Evolutionary conservation across 2,888 invertebrate species (phyloP).

Genomic region (Smittia aterrima): DNA sequence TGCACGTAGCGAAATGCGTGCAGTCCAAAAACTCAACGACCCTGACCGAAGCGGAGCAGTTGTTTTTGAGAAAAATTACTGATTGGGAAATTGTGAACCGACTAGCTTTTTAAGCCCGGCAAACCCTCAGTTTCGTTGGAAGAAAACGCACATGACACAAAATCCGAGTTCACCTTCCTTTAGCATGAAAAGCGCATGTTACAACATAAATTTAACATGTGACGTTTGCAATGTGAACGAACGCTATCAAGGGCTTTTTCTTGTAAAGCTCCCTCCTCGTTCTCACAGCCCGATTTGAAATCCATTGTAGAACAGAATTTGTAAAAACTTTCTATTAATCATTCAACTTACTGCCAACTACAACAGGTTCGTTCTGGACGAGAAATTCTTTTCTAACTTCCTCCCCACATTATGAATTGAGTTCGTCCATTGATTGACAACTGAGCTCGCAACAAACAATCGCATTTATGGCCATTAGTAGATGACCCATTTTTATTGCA

Average conservation of each 20-base stretch:
- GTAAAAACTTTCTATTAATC: conserved; percentile 17
- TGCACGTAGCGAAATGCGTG: not conserved
- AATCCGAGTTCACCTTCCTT: not conserved
- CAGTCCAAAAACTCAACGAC: conserved; percentile 1
- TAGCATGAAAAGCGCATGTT: not conserved
- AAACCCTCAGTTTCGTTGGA: not conserved
- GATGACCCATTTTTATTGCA: conserved; percentile 6
- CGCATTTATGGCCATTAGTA: conserved; percentile 10
- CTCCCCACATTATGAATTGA: not conserved
- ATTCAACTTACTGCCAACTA: not conserved
- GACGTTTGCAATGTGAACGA: conserved; percentile 25
- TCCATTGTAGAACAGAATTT: conserved; percentile 3
- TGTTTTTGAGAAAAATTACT: not conserved
- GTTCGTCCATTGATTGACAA: not conserved
- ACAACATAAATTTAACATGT: conserved; percentile 24
- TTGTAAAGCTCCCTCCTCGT: not conserved
- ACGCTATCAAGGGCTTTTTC: conserved; percentile 34
- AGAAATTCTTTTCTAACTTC: not conserved
- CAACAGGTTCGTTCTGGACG: not conserved
- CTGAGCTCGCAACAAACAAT: not conserved
- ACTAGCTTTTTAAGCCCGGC: not conserved
- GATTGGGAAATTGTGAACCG: not conserved
- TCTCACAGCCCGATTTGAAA: not conserved
- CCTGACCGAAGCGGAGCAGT: conserved; percentile 7
- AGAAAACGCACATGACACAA: not conserved